Percentiles rank a stretch among this genome's conserved stretches.
These are phyloP conservation scores for Chironomus tepperi DNA, from an alignment of 1,140 invertebrate species.

Conservation along the genomic window DNA sequence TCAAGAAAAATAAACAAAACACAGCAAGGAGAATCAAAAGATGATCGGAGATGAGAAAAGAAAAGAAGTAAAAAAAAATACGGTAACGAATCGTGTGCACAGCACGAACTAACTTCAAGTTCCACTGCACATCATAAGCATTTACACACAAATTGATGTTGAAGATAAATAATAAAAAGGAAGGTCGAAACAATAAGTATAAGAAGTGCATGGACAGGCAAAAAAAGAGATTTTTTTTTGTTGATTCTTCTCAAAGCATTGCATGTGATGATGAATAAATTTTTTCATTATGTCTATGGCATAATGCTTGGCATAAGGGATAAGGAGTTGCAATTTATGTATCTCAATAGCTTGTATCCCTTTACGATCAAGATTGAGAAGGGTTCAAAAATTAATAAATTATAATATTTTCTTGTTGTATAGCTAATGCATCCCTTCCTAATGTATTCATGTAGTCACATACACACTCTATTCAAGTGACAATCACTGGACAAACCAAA, in stretches of 20 bases:
- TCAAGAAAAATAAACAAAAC: slow-evolving; percentile 1
- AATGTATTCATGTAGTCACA: too few relatives aligned
- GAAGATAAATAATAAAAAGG: not conserved
- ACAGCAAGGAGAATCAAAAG: too few relatives aligned
- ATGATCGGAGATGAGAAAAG: not conserved
- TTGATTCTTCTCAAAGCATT: not conserved
- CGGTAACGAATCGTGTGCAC: slow-evolving; percentile 18
- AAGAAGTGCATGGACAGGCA: too few relatives aligned
- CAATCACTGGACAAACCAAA: not conserved
- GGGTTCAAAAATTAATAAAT: not conserved
- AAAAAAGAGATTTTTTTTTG: too few relatives aligned
- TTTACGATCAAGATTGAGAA: not conserved
- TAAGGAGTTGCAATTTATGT: not conserved
- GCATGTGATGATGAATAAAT: slow-evolving; percentile 2
- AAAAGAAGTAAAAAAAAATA: not conserved
- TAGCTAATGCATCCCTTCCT: too few relatives aligned
- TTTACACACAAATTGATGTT: not conserved
- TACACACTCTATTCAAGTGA: not conserved
- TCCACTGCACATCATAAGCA: not conserved
- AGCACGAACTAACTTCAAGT: slow-evolving; percentile 20
- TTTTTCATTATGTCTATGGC: not conserved
- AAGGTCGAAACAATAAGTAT: not conserved
- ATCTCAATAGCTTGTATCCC: not conserved
- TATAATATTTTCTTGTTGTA: too few relatives aligned
- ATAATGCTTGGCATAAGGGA: slow-evolving; percentile 12